These are phyloP conservation scores for Monochamus saltuarius DNA, from an alignment of 1,140 invertebrate species.

Conservation along the genomic window DNA sequence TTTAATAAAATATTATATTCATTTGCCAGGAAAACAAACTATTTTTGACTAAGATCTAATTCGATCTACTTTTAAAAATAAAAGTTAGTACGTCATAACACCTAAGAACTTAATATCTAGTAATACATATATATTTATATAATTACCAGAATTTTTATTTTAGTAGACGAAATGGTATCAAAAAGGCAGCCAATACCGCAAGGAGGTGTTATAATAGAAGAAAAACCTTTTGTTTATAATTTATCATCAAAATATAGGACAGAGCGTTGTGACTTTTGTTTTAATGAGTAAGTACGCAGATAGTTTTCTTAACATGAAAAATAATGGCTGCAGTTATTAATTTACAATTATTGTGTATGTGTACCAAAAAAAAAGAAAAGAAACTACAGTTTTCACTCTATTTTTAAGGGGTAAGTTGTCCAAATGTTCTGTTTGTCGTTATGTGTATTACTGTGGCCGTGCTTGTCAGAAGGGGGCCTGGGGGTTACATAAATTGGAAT, in stretches of 20 bases:
- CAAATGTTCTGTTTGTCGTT: constrained; percentile 79
- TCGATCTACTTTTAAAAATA: too few relatives aligned
- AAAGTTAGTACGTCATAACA: too few relatives aligned
- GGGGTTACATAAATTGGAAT: constrained; percentile 76
- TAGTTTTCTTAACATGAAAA: too few relatives aligned
- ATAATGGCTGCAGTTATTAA: too few relatives aligned
- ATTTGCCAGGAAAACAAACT: too few relatives aligned
- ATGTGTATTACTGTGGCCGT: constrained; percentile 75
- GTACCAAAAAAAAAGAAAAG: too few relatives aligned
- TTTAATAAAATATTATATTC: too few relatives aligned
- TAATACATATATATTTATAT: too few relatives aligned
- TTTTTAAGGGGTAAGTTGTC: constrained; percentile 63
- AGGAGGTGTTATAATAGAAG: constrained; percentile 57
- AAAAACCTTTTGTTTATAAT: constrained; percentile 63
- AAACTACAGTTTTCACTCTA: too few relatives aligned
- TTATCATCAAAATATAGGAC: constrained; percentile 59
- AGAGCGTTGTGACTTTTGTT: constrained; percentile 63
- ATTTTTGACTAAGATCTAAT: too few relatives aligned
- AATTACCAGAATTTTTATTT: background rate
- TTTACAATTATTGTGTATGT: too few relatives aligned
- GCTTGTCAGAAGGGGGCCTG: constrained; percentile 74
- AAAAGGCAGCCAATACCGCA: constrained; percentile 41
- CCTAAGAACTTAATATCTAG: too few relatives aligned
- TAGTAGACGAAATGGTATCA: constrained; percentile 15
- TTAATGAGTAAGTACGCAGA: constrained; percentile 60